Evolutionary conservation across 2,113 vertebrate genomes (phyloP), one percentile per base, ranked within the genome.

Genomic region (Gymnarchus niloticus): DNA sequence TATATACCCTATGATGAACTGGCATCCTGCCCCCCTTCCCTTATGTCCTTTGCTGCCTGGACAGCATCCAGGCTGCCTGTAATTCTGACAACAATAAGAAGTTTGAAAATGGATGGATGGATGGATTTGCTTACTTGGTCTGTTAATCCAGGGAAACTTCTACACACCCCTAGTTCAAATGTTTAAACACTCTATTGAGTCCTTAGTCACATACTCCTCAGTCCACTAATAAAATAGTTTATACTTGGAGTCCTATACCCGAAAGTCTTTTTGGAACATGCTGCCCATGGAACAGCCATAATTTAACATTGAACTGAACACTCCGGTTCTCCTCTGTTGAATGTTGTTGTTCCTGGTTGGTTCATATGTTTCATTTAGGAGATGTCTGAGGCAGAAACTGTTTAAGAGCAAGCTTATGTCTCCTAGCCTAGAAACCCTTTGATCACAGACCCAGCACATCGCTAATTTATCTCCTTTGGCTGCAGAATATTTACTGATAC

Each of bases 381-480:
- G 33, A 73, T 17, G 65, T 73, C 65, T 73, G 33, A 73, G 33
- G 33, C 33, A 14, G 41, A 73, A 73, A 69, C 65, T 17, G 28
- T 69, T 69, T 69, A 73, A 73, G 65, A 41, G 19, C 65, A 3
- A 73, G 9, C 65, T 73, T 73, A 73, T 65, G 33, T 73, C 65
- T 73, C 33, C 41, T 73, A 73, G 33, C 65, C 65, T 73, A 33
- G 12, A 73, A 73, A 73, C 3, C 5, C 76, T 80, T 80, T 44
- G 76, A 80, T 80, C 76, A 48, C 41, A 49, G 76, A 44, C 76
- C 44, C 76, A 48, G 44, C 76, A 80, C 46, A 49, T 48, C 37
- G 44, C 44, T 78, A 17, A 46, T 78, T 80, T 80, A 80, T 80
- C 76, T 49, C 37, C 41, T 25, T 80, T 80, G 76, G 76, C 76